phyloP scores from a whole-genome alignment of 2,888 invertebrate species.

The Sarcophaga carnaria region DNA sequence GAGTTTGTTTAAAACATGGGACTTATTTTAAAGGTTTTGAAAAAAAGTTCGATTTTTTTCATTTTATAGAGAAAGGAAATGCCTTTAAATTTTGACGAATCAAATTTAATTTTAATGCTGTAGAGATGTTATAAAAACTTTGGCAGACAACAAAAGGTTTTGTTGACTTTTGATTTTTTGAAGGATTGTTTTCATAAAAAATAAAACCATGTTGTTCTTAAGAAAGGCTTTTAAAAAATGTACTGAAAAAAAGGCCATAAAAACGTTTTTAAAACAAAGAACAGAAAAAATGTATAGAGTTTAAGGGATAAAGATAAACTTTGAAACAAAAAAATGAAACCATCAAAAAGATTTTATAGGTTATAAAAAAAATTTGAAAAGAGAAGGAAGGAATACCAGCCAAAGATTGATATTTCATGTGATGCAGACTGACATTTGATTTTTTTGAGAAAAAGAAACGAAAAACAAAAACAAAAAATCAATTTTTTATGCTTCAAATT shows the following conservation, averaged over 20 bases:
- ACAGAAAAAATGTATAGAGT: not conserved
- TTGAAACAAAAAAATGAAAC: constrained; percentile 2
- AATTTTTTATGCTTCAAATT: not conserved
- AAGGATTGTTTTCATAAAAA: constrained; percentile 29
- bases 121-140: constrained; percentile 28
- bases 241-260: not conserved
- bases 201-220: constrained; percentile 19
- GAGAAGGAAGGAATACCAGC: not conserved
- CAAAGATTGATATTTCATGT: constrained; percentile 64
- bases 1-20: no score
- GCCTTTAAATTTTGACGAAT: not conserved
- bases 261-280: not conserved
- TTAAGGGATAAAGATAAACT: constrained; percentile 33
- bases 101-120: not conserved
- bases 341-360: constrained; percentile 17
- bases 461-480: constrained; percentile 6
- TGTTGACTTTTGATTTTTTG: constrained; percentile 48
- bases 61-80: not conserved
- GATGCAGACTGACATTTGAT: constrained; percentile 65
- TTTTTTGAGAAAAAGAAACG: constrained; percentile 8
- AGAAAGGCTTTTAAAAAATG: constrained; percentile 35
- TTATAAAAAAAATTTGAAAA: constrained; percentile 3
- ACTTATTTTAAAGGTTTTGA: not conserved
- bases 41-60: no score
- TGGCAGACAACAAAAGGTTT: constrained; percentile 63